A percentile compares a stretch with the other conserved stretches of the same genome.
Evolutionary conservation across 2,113 vertebrate genomes (phyloP).

Genomic region (Eptesicus fuscus): DNA sequence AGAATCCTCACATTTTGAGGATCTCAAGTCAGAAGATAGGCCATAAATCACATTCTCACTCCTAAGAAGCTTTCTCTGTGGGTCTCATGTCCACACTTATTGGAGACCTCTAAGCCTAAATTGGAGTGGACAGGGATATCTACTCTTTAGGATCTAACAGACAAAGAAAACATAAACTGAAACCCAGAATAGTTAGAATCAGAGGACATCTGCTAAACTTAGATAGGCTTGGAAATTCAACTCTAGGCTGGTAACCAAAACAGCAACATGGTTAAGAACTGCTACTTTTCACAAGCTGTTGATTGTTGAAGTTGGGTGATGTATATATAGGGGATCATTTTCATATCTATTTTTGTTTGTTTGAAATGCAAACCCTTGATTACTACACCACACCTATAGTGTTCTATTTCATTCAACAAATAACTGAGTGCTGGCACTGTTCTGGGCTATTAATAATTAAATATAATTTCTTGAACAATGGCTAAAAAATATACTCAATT

Average conservation of each 20-base stretch:
- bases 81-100: neutral
- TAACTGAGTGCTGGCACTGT: neutral
- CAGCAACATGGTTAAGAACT: neutral
- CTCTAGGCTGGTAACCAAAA: neutral
- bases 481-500: neutral
- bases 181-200: neutral
- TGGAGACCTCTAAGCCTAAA: neutral
- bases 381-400: neutral
- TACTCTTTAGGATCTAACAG: neutral
- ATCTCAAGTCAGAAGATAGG: neutral
- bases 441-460: neutral
- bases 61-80: neutral
- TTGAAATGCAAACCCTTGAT: conserved; percentile 15
- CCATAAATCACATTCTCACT: neutral
- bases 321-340: neutral
- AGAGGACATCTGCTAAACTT: neutral
- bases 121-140: neutral
- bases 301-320: neutral
- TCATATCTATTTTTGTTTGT: neutral
- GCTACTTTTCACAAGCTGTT: neutral
- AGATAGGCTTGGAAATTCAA: neutral
- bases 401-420: neutral
- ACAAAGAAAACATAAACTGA: conserved; percentile 8
- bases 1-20: conserved; percentile 14
- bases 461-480: neutral